A percentile compares a stretch with the other conserved stretches of the same genome.
Evolutionary conservation across 2,113 vertebrate species (phyloP).

Genomic region (Thamnaconus septentrionalis): DNA sequence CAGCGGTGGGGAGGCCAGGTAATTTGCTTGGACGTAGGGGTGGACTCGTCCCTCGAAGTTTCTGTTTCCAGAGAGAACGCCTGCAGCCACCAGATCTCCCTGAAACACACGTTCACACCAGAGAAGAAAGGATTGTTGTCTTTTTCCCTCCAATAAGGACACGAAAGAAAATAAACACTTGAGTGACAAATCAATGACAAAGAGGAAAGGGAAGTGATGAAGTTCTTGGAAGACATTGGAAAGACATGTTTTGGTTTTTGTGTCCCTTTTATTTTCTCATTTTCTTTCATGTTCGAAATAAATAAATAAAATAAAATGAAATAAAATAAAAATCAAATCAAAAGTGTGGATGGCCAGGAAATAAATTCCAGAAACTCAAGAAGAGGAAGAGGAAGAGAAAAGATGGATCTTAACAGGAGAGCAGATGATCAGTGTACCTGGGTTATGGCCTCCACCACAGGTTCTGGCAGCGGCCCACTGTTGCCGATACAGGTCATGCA

Average conservation of each 20-base stretch:
- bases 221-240: no score
- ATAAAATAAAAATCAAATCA: not conserved
- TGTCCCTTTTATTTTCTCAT: no score
- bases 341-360: not conserved
- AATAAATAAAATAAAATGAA: no score
- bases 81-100: slow-evolving; percentile 91
- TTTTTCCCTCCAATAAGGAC: not conserved
- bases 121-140: no score
- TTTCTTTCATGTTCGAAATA: no score
- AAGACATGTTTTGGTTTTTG: no score
- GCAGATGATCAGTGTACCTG: slow-evolving; percentile 75
- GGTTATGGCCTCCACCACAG: slow-evolving; percentile 90
- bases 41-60: slow-evolving; percentile 98
- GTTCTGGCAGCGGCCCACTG: slow-evolving; percentile 92
- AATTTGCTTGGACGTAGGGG: slow-evolving; percentile 96
- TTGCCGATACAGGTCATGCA: slow-evolving; percentile 99
- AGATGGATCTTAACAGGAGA: no score
- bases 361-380: no score
- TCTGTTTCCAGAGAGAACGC: slow-evolving; percentile 92
- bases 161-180: not conserved
- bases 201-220: not conserved
- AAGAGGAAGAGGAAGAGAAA: not conserved
- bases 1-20: slow-evolving; percentile 89
- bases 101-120: slow-evolving; percentile 48
- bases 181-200: no score